Conservation (phyloP, 2,797 vertebrate species). For the Centroberyx gerrardi region DNA sequence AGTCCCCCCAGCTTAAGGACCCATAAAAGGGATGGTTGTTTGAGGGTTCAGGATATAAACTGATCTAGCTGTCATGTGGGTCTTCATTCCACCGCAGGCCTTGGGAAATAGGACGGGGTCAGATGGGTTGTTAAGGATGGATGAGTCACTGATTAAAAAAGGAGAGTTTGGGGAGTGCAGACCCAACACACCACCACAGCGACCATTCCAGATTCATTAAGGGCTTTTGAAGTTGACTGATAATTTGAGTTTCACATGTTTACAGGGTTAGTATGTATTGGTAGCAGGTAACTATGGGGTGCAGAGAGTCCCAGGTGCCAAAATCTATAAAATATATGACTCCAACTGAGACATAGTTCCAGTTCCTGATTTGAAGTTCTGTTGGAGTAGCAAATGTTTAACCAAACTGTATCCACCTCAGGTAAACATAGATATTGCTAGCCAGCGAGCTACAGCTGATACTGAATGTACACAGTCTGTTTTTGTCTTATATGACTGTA, state of each 20-base stretch:
- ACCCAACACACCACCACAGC: slow-evolving; percentile 6
- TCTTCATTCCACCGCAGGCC: slow-evolving; percentile 12
- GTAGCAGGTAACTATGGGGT: slow-evolving; percentile 27
- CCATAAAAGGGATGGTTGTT: slow-evolving; percentile 36
- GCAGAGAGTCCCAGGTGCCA: neutral
- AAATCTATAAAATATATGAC: too few species aligned
- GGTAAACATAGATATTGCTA: slow-evolving; percentile 15
- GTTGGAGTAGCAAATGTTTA: slow-evolving; percentile 23
- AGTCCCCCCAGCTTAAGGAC: slow-evolving; percentile 11
- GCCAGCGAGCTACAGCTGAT: neutral
- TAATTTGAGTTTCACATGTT: slow-evolving; percentile 51
- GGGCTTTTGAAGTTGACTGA: slow-evolving; percentile 46
- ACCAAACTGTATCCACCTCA: neutral
- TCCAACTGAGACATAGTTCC: neutral
- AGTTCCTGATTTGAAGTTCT: slow-evolving; percentile 1
- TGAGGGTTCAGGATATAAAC: slow-evolving; percentile 33
- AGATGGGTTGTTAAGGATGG: slow-evolving; percentile 54
- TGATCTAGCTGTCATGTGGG: slow-evolving; percentile 41
- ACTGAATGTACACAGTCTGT: neutral
- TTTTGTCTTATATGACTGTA: too few species aligned
- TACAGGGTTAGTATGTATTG: slow-evolving; percentile 24
- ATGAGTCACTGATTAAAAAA: slow-evolving; percentile 54
- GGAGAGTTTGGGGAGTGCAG: slow-evolving; percentile 34
- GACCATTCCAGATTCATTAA: slow-evolving; percentile 47
- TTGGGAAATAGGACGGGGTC: slow-evolving; percentile 18